Evolutionary conservation across 2,797 vertebrate species (phyloP).

Genomic region (Chelmon rostratus): DNA sequence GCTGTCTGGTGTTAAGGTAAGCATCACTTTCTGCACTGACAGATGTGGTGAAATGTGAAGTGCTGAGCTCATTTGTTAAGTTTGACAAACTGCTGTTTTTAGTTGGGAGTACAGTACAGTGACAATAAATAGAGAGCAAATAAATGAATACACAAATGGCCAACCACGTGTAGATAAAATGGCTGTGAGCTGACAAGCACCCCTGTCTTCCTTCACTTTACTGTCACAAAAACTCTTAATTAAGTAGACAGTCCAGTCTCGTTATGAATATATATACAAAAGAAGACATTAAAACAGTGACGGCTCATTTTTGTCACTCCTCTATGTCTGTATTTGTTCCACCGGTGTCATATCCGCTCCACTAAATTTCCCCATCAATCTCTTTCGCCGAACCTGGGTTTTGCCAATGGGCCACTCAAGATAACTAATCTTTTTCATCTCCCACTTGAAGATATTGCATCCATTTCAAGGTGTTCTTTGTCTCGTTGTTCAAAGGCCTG

Average conservation of each 20-base stretch:
- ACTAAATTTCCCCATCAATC: constrained; percentile 63
- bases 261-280: background rate
- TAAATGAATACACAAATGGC: background rate
- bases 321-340: constrained; percentile 40
- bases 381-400: constrained; percentile 58
- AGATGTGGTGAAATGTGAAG: background rate
- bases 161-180: background rate
- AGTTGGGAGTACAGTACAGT: background rate
- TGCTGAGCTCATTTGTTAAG: background rate
- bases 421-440: constrained; percentile 76
- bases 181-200: background rate
- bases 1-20: constrained; percentile 98
- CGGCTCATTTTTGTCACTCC: constrained; percentile 8
- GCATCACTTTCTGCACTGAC: constrained; percentile 19
- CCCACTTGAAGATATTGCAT: constrained; percentile 67
- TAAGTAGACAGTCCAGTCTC: background rate
- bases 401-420: constrained; percentile 65
- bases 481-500: constrained; percentile 46
- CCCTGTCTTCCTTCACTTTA: background rate
- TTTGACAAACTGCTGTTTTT: background rate
- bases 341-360: constrained; percentile 38
- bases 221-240: constrained; percentile 3
- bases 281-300: constrained; percentile 4
- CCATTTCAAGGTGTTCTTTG: constrained; percentile 68
- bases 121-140: background rate